These are phyloP conservation scores for Bellardia bayeri DNA, from an alignment of 2,888 invertebrate genomes.

Conservation along the genomic window DNA sequence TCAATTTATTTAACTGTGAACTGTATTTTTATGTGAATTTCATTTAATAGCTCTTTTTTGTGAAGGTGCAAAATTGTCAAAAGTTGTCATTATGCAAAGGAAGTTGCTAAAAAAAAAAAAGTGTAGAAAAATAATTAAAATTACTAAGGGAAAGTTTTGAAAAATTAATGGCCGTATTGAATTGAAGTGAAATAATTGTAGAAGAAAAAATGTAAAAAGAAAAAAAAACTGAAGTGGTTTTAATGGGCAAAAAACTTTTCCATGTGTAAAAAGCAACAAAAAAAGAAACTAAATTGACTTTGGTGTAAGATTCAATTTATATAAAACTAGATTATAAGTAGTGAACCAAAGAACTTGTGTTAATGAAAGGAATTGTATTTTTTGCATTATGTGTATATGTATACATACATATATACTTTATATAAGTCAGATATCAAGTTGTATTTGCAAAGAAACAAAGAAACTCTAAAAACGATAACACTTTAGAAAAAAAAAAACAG, in stretches of 20 bases:
- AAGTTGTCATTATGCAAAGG: slow-evolving; percentile 65
- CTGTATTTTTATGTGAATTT: slow-evolving; percentile 30
- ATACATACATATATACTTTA: no score
- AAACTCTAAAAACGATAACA: no score
- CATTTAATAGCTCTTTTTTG: slow-evolving; percentile 50
- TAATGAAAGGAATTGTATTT: no score
- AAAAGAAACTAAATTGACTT: background rate
- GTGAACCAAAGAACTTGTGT: no score
- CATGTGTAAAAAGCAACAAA: background rate
- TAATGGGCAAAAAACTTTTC: background rate
- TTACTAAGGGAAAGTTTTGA: slow-evolving; percentile 35
- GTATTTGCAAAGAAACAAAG: no score
- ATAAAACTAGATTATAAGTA: background rate
- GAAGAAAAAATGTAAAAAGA: background rate
- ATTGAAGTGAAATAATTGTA: slow-evolving; percentile 41
- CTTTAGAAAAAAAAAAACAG: no score
- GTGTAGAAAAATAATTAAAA: slow-evolving; percentile 46
- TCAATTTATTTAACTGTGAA: slow-evolving; percentile 49
- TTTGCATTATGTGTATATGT: no score
- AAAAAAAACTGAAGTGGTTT: slow-evolving; percentile 18
- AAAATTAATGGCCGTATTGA: slow-evolving; percentile 56
- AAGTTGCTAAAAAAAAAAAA: slow-evolving; percentile 51
- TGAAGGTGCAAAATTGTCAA: slow-evolving; percentile 64
- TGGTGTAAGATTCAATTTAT: background rate
- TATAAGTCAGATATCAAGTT: no score